phyloP scores from a whole-genome alignment of 2,797 vertebrate genomes.

The Tiaroga cobitis region DNA sequence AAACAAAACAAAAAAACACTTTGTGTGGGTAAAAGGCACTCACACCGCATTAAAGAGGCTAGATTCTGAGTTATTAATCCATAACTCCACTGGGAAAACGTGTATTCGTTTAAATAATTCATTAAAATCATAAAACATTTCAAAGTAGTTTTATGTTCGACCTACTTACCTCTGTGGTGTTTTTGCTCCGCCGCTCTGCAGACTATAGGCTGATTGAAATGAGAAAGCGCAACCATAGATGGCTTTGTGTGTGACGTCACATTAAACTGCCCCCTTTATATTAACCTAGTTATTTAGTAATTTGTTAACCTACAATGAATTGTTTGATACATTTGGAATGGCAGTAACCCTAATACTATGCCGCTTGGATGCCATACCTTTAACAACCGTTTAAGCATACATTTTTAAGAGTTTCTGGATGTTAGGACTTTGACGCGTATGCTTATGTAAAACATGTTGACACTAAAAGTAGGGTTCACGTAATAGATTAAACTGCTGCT shows the following conservation, averaged over 20 bases:
- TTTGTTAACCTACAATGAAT: background rate
- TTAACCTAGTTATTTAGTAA: background rate
- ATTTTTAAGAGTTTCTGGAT: background rate
- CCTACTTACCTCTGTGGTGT: background rate
- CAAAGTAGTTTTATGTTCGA: background rate
- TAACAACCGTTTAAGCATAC: too few relatives aligned
- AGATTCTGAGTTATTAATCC: background rate
- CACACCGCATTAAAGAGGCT: background rate
- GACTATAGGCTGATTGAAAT: background rate
- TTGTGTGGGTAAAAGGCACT: background rate
- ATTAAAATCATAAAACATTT: background rate
- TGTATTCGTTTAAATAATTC: background rate
- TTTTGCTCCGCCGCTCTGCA: background rate
- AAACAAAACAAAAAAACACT: background rate
- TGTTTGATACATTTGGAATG: background rate
- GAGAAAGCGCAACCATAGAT: conserved; percentile 35
- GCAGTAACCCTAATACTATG: too few relatives aligned
- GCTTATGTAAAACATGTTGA: background rate
- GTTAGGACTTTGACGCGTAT: background rate
- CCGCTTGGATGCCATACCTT: background rate
- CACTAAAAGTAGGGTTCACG: background rate
- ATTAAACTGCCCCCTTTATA: background rate
- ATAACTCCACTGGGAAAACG: background rate
- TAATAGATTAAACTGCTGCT: background rate
- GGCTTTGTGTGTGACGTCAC: conserved; percentile 53